phyloP scores from a whole-genome alignment of 2,888 invertebrate species.

The Cheilosia soror region DNA sequence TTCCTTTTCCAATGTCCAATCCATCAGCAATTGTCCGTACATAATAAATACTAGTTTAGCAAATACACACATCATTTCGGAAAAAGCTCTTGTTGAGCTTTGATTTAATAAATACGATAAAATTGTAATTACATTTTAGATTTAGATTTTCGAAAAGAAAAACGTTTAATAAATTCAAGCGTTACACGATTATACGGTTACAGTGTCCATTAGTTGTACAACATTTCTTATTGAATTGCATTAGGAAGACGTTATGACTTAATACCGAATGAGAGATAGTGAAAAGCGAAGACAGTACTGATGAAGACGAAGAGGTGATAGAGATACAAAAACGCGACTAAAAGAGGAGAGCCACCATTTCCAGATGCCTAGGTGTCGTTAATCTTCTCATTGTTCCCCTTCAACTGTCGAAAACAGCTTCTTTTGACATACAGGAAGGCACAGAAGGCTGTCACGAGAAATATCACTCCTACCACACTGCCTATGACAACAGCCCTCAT shows the following conservation, averaged over 20 bases:
- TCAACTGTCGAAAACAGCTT: constrained; percentile 81
- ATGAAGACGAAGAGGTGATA: constrained; percentile 7
- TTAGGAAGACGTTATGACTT: constrained; percentile 38
- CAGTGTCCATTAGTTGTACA: constrained; percentile 29
- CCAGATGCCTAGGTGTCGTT: constrained; percentile 78
- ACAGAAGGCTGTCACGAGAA: constrained; percentile 87
- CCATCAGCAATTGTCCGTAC: neutral
- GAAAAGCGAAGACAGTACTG: constrained; percentile 3
- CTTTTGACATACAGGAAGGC: constrained; percentile 85
- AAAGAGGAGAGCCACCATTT: neutral
- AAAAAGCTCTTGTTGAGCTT: neutral
- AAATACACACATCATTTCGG: neutral
- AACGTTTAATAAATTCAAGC: constrained; percentile 36
- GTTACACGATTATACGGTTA: constrained; percentile 37
- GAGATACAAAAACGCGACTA: constrained; percentile 31
- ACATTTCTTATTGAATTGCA: constrained; percentile 32
- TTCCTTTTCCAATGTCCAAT: constrained; percentile 5
- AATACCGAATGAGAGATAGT: constrained; percentile 24
- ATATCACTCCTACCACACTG: constrained; percentile 88
- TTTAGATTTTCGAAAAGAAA: neutral
- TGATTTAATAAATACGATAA: neutral
- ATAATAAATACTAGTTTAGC: neutral
- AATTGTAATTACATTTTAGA: neutral
- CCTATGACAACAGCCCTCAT: constrained; percentile 89
- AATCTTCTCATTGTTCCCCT: constrained; percentile 81